phyloP scores from a whole-genome alignment of 2,797 vertebrate genomes.

The Coccyzus lansbergi region DNA sequence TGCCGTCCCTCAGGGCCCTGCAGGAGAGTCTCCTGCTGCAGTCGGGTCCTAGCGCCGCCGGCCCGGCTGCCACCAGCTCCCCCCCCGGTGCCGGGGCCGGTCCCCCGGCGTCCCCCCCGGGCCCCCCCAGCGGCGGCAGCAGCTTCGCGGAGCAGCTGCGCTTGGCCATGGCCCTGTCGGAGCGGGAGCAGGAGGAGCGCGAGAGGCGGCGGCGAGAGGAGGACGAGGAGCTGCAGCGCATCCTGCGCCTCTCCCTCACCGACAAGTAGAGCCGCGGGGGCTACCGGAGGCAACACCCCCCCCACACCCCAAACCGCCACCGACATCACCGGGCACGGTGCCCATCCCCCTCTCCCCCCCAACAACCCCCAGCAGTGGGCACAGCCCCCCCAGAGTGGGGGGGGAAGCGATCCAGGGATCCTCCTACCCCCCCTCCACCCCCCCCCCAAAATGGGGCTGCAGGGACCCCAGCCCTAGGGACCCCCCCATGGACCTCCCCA shows the following conservation, averaged over 20 bases:
- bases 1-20: constrained; percentile 88
- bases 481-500: too few relatives aligned
- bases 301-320: too few relatives aligned
- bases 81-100: constrained; percentile 56
- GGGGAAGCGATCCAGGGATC: too few relatives aligned
- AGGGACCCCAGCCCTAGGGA: too few relatives aligned
- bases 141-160: constrained; percentile 93
- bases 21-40: constrained; percentile 90
- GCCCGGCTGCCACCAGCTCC: not conserved
- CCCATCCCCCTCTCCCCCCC: too few relatives aligned
- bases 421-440: too few relatives aligned
- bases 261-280: constrained; percentile 87
- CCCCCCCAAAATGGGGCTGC: too few relatives aligned
- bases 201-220: constrained; percentile 87
- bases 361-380: too few relatives aligned
- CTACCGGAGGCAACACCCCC: too few relatives aligned
- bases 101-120: constrained; percentile 60
- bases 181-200: constrained; percentile 88
- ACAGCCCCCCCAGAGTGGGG: too few relatives aligned
- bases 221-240: constrained; percentile 91
- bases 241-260: constrained; percentile 91
- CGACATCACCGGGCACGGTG: too few relatives aligned
- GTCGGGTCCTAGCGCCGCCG: constrained; percentile 66
- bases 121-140: not conserved
- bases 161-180: constrained; percentile 91